Evolutionary conservation across 2,797 vertebrate genomes (phyloP), one percentile per base, ranked within the genome.

Genomic region (Parauchenoglanis punctatus): DNA sequence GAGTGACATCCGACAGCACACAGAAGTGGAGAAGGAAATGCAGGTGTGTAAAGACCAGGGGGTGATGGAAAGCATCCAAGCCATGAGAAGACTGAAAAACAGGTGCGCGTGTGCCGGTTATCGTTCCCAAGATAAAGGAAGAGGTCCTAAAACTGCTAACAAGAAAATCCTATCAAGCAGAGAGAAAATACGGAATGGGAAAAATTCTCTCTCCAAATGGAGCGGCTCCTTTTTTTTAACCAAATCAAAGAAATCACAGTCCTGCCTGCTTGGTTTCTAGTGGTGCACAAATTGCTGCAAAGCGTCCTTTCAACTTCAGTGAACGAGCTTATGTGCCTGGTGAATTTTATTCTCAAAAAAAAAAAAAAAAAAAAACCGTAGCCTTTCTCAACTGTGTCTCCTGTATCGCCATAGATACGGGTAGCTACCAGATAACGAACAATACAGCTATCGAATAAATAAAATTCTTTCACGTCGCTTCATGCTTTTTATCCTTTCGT

Each of bases 21-120:
- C 1, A 85, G 70, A 59, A 28, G 40, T n/a, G 56, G 54, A 75
- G 70, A 85, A 85, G 83, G 68, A 85, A 61, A 59, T 31, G n/a
- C 52, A 75, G 56, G 83, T 85, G 70, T 84, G 54, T 67, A 23
- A 49, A 83, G 28, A 54, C 46, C n/a, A 35, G 18, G 65, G 28
- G 7, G 18, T 35, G 63, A 18, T 68, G 81, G 81, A 68, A 54
- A 83, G 13, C 13, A 46, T 46, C 40, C 35, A 46, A 81, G 10
- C n/a, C 46, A 52, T 0, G 18, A 13, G 23, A 35, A 59, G 28
- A 80, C 25, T 17, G 5, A 15, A 81, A 63, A 63, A 63, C 8
- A 68, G n/a, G n/a, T 23, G 46, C 1, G 8, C 8, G 35, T 52
- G 46, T 15, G 81, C 8, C 7, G 4, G 18, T 52, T 52, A 20